A percentile compares a stretch with the other conserved stretches of the same genome.
phyloP scores from a whole-genome alignment of 30 jellyfish, hydroid and myxozoan genomes.

The Chrysaora quinquecirrha region DNA sequence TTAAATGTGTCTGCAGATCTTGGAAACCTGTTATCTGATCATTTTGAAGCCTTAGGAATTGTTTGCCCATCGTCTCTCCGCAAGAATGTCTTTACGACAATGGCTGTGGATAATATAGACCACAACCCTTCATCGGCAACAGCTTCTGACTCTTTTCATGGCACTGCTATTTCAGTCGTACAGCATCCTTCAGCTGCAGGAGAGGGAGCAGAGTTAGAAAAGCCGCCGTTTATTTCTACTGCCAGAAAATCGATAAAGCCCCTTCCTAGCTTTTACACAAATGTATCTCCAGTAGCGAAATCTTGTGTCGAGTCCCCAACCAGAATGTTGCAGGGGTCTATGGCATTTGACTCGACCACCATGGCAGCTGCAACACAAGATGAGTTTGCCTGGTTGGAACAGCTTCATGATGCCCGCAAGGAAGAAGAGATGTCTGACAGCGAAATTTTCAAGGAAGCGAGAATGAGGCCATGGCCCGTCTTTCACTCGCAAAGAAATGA shows the following conservation, averaged over 20 bases:
- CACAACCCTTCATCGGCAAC: conserved; percentile 71
- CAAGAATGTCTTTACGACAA: conserved; percentile 46
- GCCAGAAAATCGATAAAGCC: conserved; percentile 40
- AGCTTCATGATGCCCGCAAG: conserved; percentile 22
- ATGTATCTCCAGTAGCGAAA: conserved; percentile 38
- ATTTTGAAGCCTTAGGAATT: conserved; percentile 33
- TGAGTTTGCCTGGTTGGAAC: conserved; percentile 25
- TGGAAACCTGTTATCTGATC: conserved; percentile 34
- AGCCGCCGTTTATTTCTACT: conserved; percentile 23
- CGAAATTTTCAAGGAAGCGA: neutral
- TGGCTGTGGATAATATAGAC: conserved; percentile 70
- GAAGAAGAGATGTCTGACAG: conserved; percentile 10
- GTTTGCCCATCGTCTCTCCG: conserved; percentile 67
- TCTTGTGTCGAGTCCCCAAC: conserved; percentile 23
- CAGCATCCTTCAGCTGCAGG: conserved; percentile 57
- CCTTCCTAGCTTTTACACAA: conserved; percentile 26
- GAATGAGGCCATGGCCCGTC: conserved; percentile 35
- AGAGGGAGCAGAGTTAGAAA: conserved; percentile 28
- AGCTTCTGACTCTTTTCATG: conserved; percentile 67
- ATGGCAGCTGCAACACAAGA: conserved; percentile 16
- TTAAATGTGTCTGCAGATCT: conserved; percentile 37
- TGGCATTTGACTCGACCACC: conserved; percentile 9
- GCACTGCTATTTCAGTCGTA: conserved; percentile 64
- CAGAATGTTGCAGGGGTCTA: neutral
- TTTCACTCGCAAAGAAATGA: conserved; percentile 13